phyloP scores from a whole-genome alignment of 2,113 vertebrate species.

The Argyrosomus japonicus region DNA sequence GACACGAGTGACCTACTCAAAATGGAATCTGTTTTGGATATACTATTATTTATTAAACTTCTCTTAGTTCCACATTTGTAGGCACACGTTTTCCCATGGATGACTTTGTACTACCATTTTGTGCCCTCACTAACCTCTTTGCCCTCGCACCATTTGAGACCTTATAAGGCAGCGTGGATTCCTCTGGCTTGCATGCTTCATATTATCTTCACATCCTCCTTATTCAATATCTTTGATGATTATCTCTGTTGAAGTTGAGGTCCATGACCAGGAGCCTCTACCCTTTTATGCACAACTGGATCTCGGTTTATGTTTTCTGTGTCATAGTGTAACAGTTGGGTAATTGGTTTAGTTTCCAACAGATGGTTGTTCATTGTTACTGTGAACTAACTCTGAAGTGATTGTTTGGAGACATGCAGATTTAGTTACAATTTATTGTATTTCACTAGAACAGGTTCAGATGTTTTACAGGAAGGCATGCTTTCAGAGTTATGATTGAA shows the following conservation, averaged over 20 bases:
- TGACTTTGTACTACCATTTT: slow-evolving; percentile 48
- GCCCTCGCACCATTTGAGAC: slow-evolving; percentile 51
- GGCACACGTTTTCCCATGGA: slow-evolving; percentile 20
- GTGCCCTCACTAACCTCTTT: slow-evolving; percentile 52
- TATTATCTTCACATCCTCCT: slow-evolving; percentile 75
- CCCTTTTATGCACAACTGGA: slow-evolving; percentile 78
- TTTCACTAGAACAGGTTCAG: slow-evolving; percentile 36
- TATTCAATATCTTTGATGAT: slow-evolving; percentile 76
- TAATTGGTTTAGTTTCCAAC: slow-evolving; percentile 63
- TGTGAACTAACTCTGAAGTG: slow-evolving; percentile 38
- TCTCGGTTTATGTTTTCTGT: slow-evolving; percentile 58
- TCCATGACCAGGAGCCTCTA: slow-evolving; percentile 63
- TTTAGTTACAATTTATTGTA: slow-evolving; percentile 38
- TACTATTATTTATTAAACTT: slow-evolving; percentile 44
- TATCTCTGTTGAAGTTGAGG: slow-evolving; percentile 72
- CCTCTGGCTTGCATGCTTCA: slow-evolving; percentile 67
- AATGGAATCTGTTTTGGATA: slow-evolving; percentile 47
- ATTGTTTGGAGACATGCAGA: slow-evolving; percentile 55
- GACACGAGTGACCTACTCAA: slow-evolving; percentile 28
- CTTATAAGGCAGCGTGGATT: slow-evolving; percentile 76
- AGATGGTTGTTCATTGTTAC: slow-evolving; percentile 45
- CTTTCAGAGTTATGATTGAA: slow-evolving; percentile 15
- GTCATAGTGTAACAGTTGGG: slow-evolving; percentile 60
- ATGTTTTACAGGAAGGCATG: slow-evolving; percentile 52
- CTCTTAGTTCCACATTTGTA: slow-evolving; percentile 26